These are phyloP conservation scores for Dendroctonus ponderosae DNA, from an alignment of 1,140 invertebrate species.

Conservation along the genomic window DNA sequence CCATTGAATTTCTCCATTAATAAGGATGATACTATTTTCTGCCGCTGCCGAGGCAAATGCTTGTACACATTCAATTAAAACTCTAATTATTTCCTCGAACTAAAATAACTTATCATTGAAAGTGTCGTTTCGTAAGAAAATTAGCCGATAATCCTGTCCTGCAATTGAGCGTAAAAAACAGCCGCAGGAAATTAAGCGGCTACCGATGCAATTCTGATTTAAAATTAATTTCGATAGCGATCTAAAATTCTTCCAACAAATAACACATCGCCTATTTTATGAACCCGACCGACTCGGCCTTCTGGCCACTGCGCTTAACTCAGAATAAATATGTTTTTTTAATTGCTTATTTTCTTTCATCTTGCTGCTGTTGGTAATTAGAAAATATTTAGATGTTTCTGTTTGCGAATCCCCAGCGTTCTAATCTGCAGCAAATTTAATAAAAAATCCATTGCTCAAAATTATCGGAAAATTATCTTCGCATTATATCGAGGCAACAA, in stretches of 20 bases:
- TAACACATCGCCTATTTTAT: conserved; percentile 32
- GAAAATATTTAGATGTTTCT: too few relatives aligned
- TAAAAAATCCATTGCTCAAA: too few relatives aligned
- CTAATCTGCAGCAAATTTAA: too few relatives aligned
- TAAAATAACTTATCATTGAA: not conserved
- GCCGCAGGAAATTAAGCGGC: conserved; percentile 33
- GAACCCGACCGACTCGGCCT: conserved; percentile 13
- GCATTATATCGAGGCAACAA: not conserved
- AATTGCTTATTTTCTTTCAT: conserved; percentile 13
- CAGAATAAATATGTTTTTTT: conserved; percentile 15
- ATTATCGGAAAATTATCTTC: not conserved
- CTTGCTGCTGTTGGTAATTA: not conserved
- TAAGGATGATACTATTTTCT: conserved; percentile 5
- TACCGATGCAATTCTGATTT: conserved; percentile 36
- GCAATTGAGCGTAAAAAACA: conserved; percentile 11
- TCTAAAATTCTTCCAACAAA: conserved; percentile 36
- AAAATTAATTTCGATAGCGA: conserved; percentile 37
- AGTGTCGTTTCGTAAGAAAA: too few relatives aligned
- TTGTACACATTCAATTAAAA: not conserved
- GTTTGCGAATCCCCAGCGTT: too few relatives aligned
- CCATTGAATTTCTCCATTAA: not conserved
- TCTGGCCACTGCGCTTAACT: conserved; percentile 26
- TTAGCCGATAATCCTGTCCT: conserved; percentile 10
- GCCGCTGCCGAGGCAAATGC: not conserved
- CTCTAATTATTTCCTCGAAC: not conserved